Evolutionary conservation across 30 jellyfish, hydroid and myxozoan genomes (phyloP).

Genomic region (Aurelia aurita): DNA sequence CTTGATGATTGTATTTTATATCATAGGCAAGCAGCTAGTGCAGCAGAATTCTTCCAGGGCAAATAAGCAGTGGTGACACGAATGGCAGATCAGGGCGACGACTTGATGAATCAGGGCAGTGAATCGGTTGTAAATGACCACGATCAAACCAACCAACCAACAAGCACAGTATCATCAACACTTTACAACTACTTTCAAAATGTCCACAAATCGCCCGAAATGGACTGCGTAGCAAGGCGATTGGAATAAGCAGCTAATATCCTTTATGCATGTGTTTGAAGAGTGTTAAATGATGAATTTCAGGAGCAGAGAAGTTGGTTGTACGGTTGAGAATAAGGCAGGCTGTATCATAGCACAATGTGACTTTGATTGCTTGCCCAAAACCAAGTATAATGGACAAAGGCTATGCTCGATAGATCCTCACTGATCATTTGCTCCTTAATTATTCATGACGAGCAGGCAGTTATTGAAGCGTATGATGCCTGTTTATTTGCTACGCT

Average conservation of each 20-base stretch:
- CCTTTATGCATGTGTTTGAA: no score
- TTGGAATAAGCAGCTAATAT: no score
- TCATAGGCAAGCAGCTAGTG: not conserved
- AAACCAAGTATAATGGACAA: conserved; percentile 67
- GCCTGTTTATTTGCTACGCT: conserved; percentile 14
- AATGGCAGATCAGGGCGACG: conserved; percentile 8
- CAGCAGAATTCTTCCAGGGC: conserved; percentile 1
- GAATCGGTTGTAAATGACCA: not conserved
- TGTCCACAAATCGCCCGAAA: not conserved
- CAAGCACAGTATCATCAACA: not conserved
- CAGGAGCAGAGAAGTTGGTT: no score
- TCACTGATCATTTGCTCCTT: conserved; percentile 63
- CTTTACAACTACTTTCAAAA: conserved; percentile 46
- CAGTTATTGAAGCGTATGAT: conserved; percentile 81
- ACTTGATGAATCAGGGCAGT: no score
- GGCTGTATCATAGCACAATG: no score
- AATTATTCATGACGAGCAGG: conserved; percentile 75
- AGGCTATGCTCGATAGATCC: conserved; percentile 68
- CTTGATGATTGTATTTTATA: not conserved
- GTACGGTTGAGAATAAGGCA: no score
- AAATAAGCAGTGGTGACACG: not conserved
- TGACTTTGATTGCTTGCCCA: conserved; percentile 69
- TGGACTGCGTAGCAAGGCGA: no score
- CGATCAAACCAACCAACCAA: conserved; percentile 1
- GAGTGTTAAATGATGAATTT: no score